These are phyloP conservation scores for Triops longicaudatus DNA, from an alignment of 1,140 invertebrate species.

Conservation along the genomic window DNA sequence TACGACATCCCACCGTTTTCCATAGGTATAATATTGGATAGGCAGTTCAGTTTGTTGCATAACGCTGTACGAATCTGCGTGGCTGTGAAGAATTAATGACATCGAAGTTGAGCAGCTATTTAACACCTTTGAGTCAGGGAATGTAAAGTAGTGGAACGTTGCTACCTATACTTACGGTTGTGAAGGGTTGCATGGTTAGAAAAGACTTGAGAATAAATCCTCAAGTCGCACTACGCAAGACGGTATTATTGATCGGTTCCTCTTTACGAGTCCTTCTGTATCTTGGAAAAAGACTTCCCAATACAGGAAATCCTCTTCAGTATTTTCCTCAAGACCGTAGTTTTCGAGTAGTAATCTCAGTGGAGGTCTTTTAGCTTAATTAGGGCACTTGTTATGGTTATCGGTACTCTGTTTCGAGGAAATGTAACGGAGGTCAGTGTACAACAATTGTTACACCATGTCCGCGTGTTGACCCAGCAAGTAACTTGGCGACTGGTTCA, in stretches of 20 bases:
- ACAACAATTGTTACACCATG: background rate
- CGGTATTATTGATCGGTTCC: background rate
- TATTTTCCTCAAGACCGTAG: background rate
- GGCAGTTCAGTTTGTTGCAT: too few species aligned
- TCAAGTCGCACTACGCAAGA: constrained; percentile 6
- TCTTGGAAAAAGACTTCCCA: background rate
- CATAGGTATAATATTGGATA: too few species aligned
- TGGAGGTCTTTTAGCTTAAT: background rate
- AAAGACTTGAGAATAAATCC: background rate
- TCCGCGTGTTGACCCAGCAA: background rate
- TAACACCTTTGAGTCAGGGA: background rate
- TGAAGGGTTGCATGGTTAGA: background rate
- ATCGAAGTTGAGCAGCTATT: background rate
- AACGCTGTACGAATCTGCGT: too few species aligned
- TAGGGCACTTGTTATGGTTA: background rate
- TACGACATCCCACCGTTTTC: too few species aligned
- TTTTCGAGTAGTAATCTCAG: background rate
- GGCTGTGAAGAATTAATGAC: too few species aligned
- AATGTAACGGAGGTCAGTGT: background rate
- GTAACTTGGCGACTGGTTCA: background rate
- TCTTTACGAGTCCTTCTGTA: background rate
- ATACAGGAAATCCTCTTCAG: background rate
- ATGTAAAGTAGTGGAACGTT: background rate
- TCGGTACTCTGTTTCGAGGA: background rate
- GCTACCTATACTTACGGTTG: background rate